Evolutionary conservation across 92 coral and sea anemone genomes (phyloP).

Genomic region (Scolanthus callimorphus): DNA sequence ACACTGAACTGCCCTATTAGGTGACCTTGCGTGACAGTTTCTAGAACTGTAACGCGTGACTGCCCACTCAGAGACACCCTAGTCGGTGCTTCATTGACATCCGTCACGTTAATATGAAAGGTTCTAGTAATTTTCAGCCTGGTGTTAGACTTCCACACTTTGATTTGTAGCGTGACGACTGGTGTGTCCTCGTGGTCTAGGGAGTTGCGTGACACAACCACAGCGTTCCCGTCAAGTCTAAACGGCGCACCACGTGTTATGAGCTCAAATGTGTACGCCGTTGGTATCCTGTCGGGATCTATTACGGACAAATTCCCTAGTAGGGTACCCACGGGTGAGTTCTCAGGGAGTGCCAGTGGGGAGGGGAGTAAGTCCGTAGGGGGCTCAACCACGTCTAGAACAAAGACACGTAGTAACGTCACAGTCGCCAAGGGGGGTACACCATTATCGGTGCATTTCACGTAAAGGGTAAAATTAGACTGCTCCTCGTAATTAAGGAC

Average conservation of each 20-base stretch:
- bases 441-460: conserved; percentile 65
- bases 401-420: conserved; percentile 37
- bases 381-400: conserved; percentile 60
- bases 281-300: conserved; percentile 50
- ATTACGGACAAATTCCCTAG: conserved; percentile 32
- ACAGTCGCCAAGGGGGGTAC: conserved; percentile 50
- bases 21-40: conserved; percentile 27
- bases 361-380: conserved; percentile 45
- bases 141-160: conserved; percentile 48
- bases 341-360: conserved; percentile 41
- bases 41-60: conserved; percentile 32
- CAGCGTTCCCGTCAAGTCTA: conserved; percentile 39
- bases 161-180: conserved; percentile 52
- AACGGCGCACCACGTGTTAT: conserved; percentile 70
- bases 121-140: conserved; percentile 38
- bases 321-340: conserved; percentile 29
- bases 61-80: conserved; percentile 53
- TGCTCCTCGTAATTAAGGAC: conserved; percentile 44
- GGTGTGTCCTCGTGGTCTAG: conserved; percentile 69
- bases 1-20: conserved; percentile 40
- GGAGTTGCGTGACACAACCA: conserved; percentile 57
- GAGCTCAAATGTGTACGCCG: conserved; percentile 52
- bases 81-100: conserved; percentile 59
- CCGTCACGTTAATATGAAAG: conserved; percentile 39
- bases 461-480: conserved; percentile 41